Evolutionary conservation across 2,113 vertebrate species (phyloP).

Genomic region (Centrocercus urophasianus): DNA sequence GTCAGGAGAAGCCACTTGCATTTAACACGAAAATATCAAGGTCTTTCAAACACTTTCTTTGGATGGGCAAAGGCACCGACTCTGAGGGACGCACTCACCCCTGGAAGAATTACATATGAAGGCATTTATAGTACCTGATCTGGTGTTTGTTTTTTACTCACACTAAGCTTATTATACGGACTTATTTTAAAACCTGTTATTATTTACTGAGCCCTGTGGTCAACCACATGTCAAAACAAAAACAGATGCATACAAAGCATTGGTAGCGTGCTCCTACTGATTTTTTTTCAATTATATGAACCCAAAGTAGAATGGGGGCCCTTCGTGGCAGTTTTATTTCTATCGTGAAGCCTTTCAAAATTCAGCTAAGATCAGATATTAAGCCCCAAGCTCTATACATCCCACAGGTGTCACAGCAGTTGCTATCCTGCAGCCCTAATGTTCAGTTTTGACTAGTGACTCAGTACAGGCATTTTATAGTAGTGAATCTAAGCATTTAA

Average conservation of each 20-base stretch:
- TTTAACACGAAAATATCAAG: slow-evolving; percentile 11
- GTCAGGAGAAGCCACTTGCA: slow-evolving; percentile 13
- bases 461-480: neutral
- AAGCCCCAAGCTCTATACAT: neutral
- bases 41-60: slow-evolving; percentile 16
- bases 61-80: neutral
- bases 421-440: neutral
- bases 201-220: slow-evolving; percentile 34
- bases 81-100: neutral
- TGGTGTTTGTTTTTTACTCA: slow-evolving; percentile 18
- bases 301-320: neutral
- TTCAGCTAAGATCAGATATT: neutral
- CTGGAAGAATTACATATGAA: neutral
- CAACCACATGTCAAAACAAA: slow-evolving; percentile 44
- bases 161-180: slow-evolving; percentile 8
- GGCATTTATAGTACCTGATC: slow-evolving; percentile 30
- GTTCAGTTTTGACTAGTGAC: neutral
- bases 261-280: neutral
- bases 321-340: neutral
- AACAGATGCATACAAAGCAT: neutral
- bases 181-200: slow-evolving; percentile 51
- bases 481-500: neutral
- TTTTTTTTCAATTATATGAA: neutral
- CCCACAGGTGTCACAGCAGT: neutral
- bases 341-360: neutral